Conservation (phyloP, 1,140 invertebrate species). For the Lasaia peninsularis region DNA sequence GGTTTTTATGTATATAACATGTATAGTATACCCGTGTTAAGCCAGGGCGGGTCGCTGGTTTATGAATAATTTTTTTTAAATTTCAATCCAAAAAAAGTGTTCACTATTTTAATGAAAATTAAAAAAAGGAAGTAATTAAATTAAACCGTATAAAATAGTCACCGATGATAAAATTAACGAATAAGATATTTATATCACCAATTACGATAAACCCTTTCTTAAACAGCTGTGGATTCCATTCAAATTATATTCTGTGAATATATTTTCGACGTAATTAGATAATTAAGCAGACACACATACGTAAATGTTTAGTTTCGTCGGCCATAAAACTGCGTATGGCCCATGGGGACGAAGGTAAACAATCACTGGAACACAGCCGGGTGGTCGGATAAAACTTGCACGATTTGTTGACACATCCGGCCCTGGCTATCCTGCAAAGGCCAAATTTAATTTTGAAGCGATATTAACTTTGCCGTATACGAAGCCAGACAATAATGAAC, state of each 20-base stretch:
- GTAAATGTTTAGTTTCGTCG: slow-evolving; percentile 12
- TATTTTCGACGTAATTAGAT: slow-evolving; percentile 12
- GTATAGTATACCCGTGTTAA: no score
- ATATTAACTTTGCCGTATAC: not conserved
- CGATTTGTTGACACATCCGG: slow-evolving; percentile 50
- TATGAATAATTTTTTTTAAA: no score
- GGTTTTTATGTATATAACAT: no score
- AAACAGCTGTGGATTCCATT: slow-evolving; percentile 1
- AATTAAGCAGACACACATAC: slow-evolving; percentile 12
- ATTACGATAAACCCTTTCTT: no score
- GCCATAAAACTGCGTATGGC: slow-evolving; percentile 14
- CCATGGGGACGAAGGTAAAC: slow-evolving; percentile 39
- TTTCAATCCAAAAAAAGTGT: no score
- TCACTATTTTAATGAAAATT: no score
- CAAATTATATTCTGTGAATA: slow-evolving; percentile 6
- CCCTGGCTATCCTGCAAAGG: not conserved
- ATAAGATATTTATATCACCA: no score
- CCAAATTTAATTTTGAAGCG: not conserved
- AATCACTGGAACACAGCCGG: slow-evolving; percentile 41
- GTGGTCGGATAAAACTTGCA: slow-evolving; percentile 46
- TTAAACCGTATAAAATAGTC: no score
- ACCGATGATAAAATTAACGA: no score
- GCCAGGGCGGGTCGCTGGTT: no score
- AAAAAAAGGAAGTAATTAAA: no score
- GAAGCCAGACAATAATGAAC: no score